A percentile compares a stretch with the other conserved stretches of the same genome.
Conservation (phyloP, 2,113 vertebrate genomes). For the Sylvia atricapilla region DNA sequence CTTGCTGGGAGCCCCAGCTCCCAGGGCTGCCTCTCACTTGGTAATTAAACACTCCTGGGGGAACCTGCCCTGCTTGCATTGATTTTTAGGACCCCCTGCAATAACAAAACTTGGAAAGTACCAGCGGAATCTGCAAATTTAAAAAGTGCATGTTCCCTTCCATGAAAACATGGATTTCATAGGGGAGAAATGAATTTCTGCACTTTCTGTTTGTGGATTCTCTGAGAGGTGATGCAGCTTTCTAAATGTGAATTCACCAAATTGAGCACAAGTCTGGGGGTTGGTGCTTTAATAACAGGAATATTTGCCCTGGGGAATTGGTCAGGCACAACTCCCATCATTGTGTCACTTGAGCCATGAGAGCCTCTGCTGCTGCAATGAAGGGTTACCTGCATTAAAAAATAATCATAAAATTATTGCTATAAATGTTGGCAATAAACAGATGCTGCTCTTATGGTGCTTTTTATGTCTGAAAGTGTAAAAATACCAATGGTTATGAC, state of each 20-base stretch:
- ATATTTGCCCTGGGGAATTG: background rate
- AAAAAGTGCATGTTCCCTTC: background rate
- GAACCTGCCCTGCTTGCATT: background rate
- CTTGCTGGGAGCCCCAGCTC: background rate
- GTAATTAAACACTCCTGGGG: background rate
- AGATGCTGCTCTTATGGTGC: background rate
- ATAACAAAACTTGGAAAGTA: background rate
- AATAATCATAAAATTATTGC: background rate
- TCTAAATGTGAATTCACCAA: rapidly evolving
- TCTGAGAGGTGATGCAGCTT: background rate
- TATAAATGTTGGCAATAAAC: background rate
- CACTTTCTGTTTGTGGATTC: background rate
- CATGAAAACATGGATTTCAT: background rate
- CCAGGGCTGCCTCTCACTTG: background rate
- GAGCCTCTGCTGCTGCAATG: background rate
- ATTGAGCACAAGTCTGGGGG: background rate
- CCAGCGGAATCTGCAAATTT: background rate
- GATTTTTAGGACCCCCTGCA: background rate
- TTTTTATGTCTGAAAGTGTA: background rate
- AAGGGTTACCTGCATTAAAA: background rate
- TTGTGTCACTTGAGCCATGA: background rate
- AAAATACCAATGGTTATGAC: background rate
- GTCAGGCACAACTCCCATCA: background rate
- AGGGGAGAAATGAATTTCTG: background rate
- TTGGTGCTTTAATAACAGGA: background rate